These are phyloP conservation scores for Aldabrachelys gigantea DNA, from an alignment of 2,113 vertebrate species.

Conservation along the genomic window DNA sequence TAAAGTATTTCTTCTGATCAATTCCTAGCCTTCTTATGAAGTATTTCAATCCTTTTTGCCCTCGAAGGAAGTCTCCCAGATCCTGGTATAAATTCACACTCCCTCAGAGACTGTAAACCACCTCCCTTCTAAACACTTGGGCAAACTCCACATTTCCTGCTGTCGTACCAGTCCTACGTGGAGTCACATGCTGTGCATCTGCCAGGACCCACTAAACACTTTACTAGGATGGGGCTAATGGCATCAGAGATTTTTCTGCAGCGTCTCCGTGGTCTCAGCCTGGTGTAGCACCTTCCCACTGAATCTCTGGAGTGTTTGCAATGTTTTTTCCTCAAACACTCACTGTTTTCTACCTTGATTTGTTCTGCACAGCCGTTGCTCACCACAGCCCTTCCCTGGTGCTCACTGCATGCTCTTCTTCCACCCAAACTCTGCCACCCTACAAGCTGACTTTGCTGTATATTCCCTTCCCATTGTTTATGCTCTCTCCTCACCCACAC, in stretches of 20 bases:
- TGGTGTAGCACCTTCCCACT: neutral
- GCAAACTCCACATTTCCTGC: neutral
- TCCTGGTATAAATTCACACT: neutral
- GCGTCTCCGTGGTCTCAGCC: neutral
- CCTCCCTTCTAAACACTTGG: neutral
- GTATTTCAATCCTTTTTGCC: neutral
- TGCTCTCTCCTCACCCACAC: neutral
- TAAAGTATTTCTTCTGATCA: neutral
- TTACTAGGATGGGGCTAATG: neutral
- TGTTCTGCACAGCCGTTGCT: neutral
- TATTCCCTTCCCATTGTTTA: neutral
- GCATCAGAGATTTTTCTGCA: neutral
- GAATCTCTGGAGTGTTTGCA: neutral
- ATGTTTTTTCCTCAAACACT: neutral
- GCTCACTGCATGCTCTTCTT: neutral
- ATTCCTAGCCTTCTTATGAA: neutral
- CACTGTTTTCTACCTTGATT: neutral
- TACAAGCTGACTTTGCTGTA: neutral
- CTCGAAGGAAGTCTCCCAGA: neutral
- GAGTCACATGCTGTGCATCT: rapidly evolving
- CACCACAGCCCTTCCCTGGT: neutral
- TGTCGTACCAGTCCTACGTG: neutral
- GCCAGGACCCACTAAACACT: neutral
- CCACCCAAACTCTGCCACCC: rapidly evolving
- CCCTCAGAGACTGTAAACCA: neutral